Base-by-base conservation (phyloP, 2,888 invertebrate genomes). In the Prenolepis imparis region DNA sequence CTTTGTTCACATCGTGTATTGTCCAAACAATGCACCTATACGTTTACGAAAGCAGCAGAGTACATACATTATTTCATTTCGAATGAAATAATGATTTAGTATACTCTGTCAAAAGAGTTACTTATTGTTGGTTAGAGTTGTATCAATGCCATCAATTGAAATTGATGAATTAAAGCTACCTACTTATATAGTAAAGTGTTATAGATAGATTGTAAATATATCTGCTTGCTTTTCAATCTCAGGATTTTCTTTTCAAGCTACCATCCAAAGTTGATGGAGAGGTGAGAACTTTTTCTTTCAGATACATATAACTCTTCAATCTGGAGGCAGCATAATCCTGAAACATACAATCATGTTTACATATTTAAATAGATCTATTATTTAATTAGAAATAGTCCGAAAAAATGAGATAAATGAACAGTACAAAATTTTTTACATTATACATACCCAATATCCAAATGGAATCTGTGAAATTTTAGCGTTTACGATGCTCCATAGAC, bases 361-460 rank as follows among this genome's bases (percentile, higher is more conserved):
- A 12, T n/a, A 39, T 39, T 77, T 24, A 66, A 77, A 77, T 2
- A 24, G 2, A 77, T 39, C 3, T 52, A 36, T 41, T 41, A 24
- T 3, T 61, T 61, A 52, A 48, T 0, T 36, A 5, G 15, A 64
- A 3, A 3, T 66, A 48, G 8, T 59, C 44, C 21, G 32, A 52
- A 36, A 32, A n/a, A 4, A 36, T 1, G 1, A 55, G 3, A 68
- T 48, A 15, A n/a, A 64, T 74, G 21, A 8, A 3, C 1, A 28
- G 44, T n/a, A n/a, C 18, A 48, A n/a, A n/a, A 8, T 52, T n/a
- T 8, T 52, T 52, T n/a, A 52, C n/a, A 32, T 36, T 41, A 39
- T 48, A 92, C 96, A 96, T 95, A 98, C 98, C 98, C 98, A 98
- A 93, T 99, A 99, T 81, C 98, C 99, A 93, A 99, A 99, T 24